Evolutionary conservation across 2,888 invertebrate species (phyloP).

Genomic region (Thera britannica): DNA sequence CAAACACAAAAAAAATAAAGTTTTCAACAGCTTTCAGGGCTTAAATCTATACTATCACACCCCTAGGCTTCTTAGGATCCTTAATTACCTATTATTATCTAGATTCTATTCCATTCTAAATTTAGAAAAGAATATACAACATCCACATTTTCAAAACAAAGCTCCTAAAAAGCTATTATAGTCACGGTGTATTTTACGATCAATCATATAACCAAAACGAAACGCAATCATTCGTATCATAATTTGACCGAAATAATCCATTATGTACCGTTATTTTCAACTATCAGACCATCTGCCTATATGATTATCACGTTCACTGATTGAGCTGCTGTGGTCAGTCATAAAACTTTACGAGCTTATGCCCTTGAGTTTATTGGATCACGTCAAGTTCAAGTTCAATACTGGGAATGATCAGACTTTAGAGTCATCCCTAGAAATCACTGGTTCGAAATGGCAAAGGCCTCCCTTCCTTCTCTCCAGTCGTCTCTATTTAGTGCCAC

Average conservation of each 20-base stretch:
- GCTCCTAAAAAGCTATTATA: not conserved
- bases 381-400: conserved; percentile 36
- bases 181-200: conserved; percentile 7
- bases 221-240: conserved; percentile 23
- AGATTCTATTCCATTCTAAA: not conserved
- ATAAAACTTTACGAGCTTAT: conserved; percentile 34
- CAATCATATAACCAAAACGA: conserved; percentile 18
- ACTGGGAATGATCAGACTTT: not conserved
- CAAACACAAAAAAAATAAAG: too few relatives aligned
- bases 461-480: too few relatives aligned
- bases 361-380: conserved; percentile 35
- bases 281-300: conserved; percentile 7
- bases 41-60: too few relatives aligned
- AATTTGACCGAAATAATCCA: conserved; percentile 22
- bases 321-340: conserved; percentile 27
- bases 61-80: too few relatives aligned
- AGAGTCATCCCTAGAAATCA: too few relatives aligned
- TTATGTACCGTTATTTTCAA: conserved; percentile 18
- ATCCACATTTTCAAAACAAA: not conserved
- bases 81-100: too few relatives aligned
- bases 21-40: too few relatives aligned
- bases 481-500: too few relatives aligned
- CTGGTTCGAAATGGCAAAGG: too few relatives aligned
- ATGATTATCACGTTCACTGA: conserved; percentile 14
- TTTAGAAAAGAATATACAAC: not conserved